Conservation (phyloP, 2,113 vertebrate species). For the Zapornia atra region DNA sequence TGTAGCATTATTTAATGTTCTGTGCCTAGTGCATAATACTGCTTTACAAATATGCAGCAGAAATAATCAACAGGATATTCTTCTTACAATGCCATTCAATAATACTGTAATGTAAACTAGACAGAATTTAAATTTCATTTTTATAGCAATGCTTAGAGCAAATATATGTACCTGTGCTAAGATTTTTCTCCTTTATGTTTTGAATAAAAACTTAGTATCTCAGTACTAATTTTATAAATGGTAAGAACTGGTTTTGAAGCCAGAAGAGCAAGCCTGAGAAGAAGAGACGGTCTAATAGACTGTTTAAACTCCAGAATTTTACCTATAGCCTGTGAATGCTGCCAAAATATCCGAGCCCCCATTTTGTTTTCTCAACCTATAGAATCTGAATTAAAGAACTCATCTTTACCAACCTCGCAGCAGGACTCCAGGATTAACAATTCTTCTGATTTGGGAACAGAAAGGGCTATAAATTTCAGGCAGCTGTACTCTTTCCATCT, state of each 20-base stretch:
- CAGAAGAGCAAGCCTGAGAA: not conserved
- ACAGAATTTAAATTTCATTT: not conserved
- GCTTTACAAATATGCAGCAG: not conserved
- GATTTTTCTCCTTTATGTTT: not conserved
- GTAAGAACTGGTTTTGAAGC: not conserved
- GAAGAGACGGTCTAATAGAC: not conserved
- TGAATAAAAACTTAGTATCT: not conserved
- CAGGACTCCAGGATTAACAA: not conserved
- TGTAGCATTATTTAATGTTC: not conserved
- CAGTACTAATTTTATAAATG: not conserved
- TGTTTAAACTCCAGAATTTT: not conserved
- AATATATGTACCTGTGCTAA: not conserved
- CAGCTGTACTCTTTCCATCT: not conserved
- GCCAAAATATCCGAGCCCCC: not conserved
- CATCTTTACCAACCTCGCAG: not conserved
- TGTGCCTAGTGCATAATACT: not conserved
- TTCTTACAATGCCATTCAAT: not conserved
- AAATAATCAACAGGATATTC: not conserved
- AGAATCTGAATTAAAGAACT: not conserved
- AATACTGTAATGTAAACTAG: not conserved
- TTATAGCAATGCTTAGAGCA: not conserved
- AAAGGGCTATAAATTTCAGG: slow-evolving; percentile 10
- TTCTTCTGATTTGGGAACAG: slow-evolving; percentile 1
- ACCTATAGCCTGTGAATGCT: not conserved
- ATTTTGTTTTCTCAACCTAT: not conserved